A percentile compares a stretch with the other conserved stretches of the same genome.
These are phyloP conservation scores for Teleogryllus occipitalis DNA, from an alignment of 1,140 invertebrate genomes.

Conservation along the genomic window DNA sequence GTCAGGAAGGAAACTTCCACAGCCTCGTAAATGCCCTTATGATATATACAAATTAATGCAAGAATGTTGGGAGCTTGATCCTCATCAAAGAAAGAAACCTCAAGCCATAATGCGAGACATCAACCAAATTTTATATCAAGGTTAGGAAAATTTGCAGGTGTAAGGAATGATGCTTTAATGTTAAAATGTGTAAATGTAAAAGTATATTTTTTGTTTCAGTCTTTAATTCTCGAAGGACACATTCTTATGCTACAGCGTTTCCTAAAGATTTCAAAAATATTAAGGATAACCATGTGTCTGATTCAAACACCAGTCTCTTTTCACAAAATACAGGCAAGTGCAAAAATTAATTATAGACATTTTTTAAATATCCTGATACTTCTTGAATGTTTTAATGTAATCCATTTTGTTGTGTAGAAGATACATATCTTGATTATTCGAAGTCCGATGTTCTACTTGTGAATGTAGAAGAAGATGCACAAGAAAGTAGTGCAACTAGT, in stretches of 20 bases:
- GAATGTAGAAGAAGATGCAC: neutral
- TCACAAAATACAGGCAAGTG: constrained; percentile 31
- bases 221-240: constrained; percentile 49
- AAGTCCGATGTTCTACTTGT: constrained; percentile 14
- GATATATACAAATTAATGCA: constrained; percentile 78
- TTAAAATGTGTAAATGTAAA: neutral
- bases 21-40: constrained; percentile 64
- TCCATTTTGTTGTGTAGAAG: constrained; percentile 14
- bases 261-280: constrained; percentile 15
- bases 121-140: constrained; percentile 67
- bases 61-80: constrained; percentile 77
- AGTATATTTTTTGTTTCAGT: constrained; percentile 34
- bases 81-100: constrained; percentile 58
- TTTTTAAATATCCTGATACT: neutral
- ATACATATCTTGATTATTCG: constrained; percentile 17
- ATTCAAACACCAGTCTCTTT: constrained; percentile 30
- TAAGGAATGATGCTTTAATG: neutral
- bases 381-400: neutral
- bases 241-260: constrained; percentile 43
- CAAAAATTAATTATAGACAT: neutral
- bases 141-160: constrained; percentile 31
- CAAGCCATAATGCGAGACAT: constrained; percentile 76
- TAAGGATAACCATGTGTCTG: constrained; percentile 25
- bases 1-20: constrained; percentile 62
- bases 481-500: constrained; percentile 18